Base-by-base conservation (phyloP, 2,113 vertebrate species). In the Leucopternis melanops region DNA sequence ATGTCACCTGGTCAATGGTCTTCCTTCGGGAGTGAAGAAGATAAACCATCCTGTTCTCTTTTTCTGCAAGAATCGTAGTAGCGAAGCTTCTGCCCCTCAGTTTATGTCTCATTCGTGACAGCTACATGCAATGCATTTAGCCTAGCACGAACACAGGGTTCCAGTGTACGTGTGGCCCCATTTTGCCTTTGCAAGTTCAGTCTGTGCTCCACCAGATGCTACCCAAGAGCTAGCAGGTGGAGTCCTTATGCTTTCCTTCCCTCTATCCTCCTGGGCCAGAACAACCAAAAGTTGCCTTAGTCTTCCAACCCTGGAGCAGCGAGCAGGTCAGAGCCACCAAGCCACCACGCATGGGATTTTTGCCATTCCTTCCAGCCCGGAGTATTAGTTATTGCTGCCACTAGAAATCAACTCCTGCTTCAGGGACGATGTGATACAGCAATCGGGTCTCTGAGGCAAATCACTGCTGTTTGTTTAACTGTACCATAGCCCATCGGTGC, bases 121-220 rank as follows among this genome's bases (percentile, higher is more conserved):
- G 22, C 36, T 61, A 36, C 36, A 13, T 22, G 21, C 65, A 27
- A 11, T n/a, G 18, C 34, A 31, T 47, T 61, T 73, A 65, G 20
- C 71, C 8, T 13, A 36, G 38, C 47, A 42, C 1, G 8, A 57
- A 38, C 27, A 19, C 12, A 55, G 52, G 11, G 8, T 81, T 83
- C 25, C 63, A 40, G 0, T 6, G n/a, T 36, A 58, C 25, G 6
- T 1, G 0, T 72, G 70, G 26, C 10, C 15, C 13, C 7, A 1
- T 88, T 82, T 86, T 88, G 27, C 65, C 26, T 92, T 74, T 90
- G 29, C 49, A 54, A 38, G 17, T 54, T 67, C 52, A 63, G 14
- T 45, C 54, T 75, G 21, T 65, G 31, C 45, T 72, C 13, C 55
- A 72, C 34, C 67, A 77, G 36, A 61, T 70, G 52, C 42, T 94